Evolutionary conservation across 2,797 vertebrate genomes (phyloP), one percentile per base, ranked within the genome.

Genomic region (Parauchenoglanis punctatus): DNA sequence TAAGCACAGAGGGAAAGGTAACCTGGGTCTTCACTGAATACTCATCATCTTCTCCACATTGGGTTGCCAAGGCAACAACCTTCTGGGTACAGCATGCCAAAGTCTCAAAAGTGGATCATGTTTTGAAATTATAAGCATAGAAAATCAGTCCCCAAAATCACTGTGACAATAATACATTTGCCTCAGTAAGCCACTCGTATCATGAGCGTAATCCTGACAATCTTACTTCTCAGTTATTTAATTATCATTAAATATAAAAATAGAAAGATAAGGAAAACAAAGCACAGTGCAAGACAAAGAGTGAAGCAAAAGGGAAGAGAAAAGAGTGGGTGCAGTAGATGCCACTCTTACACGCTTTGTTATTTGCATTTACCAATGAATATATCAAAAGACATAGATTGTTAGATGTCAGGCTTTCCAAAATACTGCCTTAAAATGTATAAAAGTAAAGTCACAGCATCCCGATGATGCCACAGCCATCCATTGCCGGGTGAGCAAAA

Each of bases 51-150:
- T 92, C 94, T 94, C 94, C 90, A 86, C 86, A 52, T 93, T 88
- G 87, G 89, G 94, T 96, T 95, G 93, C 95, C 92, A 72, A 95
- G 95, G 95, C 87, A 96, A 96, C 95, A 95, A 91, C 92, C 93
- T 94, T 94, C 93, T 93, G 93, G 93, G 89, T 95, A 95, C 94
- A 94, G 91, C 88, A 92, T 90, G 90, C 91, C 93, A 86, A 86
- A 86, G 91, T 93, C 88, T 93, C 89, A 93, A 92, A 94, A 93
- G 91, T 93, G 88, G 92, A 94, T 89, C 93, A 94, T 49, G 88
- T 90, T 92, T 95, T 93, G 91, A 95, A 94, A 95, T 94, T 93
- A 93, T 91, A 94, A 93, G 92, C 89, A 88, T 83, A 91, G 89
- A 89, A 92, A 87, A 91, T 87, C 87, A 72, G 90, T 83, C 89